Base-by-base conservation (phyloP, 2,797 vertebrate species). In the Pogonophryne albipinna region DNA sequence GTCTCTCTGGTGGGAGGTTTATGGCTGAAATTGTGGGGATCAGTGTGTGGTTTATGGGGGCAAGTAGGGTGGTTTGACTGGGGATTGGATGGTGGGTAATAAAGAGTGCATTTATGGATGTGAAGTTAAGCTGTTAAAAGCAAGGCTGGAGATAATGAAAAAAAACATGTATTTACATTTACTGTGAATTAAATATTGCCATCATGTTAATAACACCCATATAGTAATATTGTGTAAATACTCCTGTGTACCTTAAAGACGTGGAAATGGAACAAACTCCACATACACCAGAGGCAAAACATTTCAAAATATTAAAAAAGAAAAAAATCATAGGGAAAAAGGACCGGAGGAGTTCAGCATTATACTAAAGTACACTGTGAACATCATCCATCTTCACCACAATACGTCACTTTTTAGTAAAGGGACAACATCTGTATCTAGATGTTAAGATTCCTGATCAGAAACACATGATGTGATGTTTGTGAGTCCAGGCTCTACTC, bases 11-110 rank as follows among this genome's bases (percentile, higher is more conserved):
- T 34, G 60, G 4, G 38, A 59, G 4, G 17, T 50, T 64, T 47
- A 31, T 4, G 45, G 53, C 44, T 64, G 53, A 19, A 83, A 76
- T 52, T 31, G 42, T 5, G 14, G 31, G 71, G 57, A 66, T 11
- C 2, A 10, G 9, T 4, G 3, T 71, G 60, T 47, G 44, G 51
- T 49, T 51, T 13, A 60, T 53, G 8, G 9, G 19, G 56, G 58
- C 23, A 49, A 49, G n/a, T n/a, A n/a, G 17, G 20, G 41, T 27
- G 42, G 27, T 58, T 66, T 38, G 53, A 44, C 42, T 49, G 45
- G 20, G 10, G 20, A 34, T 38, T 38, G 34, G 12, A 34, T 57
- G 34, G 5, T 23, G 44, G n/a, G 44, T 59, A 47, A 53, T 53
- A 44, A 59, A 53, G 38, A 57, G 19, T 44, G 16, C 4, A 12